phyloP scores from a whole-genome alignment of 2,113 vertebrate genomes.

The Progne subis region DNA sequence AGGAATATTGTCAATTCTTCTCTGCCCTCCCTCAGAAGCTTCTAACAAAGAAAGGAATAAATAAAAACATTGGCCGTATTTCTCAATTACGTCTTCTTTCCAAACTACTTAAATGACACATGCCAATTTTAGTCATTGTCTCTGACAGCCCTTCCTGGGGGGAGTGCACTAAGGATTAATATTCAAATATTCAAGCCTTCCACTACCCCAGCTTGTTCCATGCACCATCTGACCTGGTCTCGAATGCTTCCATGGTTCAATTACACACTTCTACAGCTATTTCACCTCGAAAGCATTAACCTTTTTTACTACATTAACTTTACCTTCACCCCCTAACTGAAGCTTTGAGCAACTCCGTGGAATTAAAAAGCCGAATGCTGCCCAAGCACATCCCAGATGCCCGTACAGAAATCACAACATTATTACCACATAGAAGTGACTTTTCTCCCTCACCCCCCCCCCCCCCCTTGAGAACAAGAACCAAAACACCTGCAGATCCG shows the following conservation, averaged over 20 bases:
- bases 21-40: not conserved
- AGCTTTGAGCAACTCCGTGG: not conserved
- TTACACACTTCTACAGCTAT: too few relatives aligned
- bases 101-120: not conserved
- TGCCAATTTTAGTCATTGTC: not conserved
- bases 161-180: not conserved
- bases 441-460: fast-evolving
- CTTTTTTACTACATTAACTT: not conserved
- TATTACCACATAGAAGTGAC: fast-evolving
- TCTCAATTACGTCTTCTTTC: not conserved
- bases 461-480: not conserved
- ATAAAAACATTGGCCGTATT: fast-evolving
- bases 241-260: not conserved
- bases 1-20: not conserved
- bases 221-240: not conserved
- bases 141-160: not conserved
- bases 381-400: not conserved
- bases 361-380: fast-evolving
- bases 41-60: not conserved
- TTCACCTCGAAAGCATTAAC: not conserved
- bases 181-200: not conserved
- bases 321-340: not conserved
- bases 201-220: not conserved
- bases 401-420: fast-evolving
- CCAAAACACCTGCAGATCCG: fast-evolving